Base-by-base conservation (phyloP, 1,140 invertebrate genomes). In the Anastrepha obliqua region DNA sequence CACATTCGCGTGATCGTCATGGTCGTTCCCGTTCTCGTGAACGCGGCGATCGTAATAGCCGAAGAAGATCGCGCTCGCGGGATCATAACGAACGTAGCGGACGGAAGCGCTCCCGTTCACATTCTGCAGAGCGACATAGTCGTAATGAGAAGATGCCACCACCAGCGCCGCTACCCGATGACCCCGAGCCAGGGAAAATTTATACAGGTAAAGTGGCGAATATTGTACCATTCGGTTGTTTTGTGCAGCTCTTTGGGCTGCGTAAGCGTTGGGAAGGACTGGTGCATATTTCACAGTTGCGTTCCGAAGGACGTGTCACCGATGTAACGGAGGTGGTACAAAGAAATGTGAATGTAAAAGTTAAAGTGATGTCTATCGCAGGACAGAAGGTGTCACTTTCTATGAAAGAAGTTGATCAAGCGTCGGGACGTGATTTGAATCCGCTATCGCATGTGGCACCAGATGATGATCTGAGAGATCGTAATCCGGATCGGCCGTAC, bases 401-500 rank as follows among this genome's bases (percentile, higher is more conserved):
- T 29, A 99, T 99, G 97, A 99, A 99, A 94, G 99, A 99, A 94
- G 99, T 99, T 0, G 98, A 99, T 93, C 99, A 99, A 94, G 96
- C 97, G 47, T 97, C 96, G 3, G 99, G 99, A 0, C 96, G 96
- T 92, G 99, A 99, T 95, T 94, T 99, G 4, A 99, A 99, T 94
- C 98, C 98, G 86, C 92, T 95, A 20, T 96, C 95, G 13, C 95
- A 96, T 92, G 94, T 94, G 58, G 93, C 91, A 74, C 94, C 94
- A 89, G 94, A 97, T 92, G 86, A 89, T 9, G 96, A 97, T 88
- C 94, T 96, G 78, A 94, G 95, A 88, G 95, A 96, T 88, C 94
- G 98, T 64, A 99, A 99, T 94, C 98, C 98, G 0, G 98, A 99
- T 93, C 93, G 97, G 55, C 97, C 98, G 0, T 93, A 93, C 85